These are phyloP conservation scores for Ammodramus savannarum DNA, from an alignment of 2,113 vertebrate genomes.

Conservation along the genomic window DNA sequence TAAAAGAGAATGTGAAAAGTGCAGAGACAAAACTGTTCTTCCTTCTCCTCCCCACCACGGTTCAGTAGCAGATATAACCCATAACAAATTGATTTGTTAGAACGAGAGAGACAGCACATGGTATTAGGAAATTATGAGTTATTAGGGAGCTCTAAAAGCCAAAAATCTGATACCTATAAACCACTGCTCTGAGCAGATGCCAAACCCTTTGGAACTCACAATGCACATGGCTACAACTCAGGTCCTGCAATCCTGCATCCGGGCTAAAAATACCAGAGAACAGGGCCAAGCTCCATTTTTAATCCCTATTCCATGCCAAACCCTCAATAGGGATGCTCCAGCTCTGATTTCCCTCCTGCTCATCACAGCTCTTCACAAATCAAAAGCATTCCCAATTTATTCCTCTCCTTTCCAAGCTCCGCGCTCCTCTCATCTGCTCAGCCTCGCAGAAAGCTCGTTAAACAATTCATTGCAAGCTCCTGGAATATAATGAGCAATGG, in stretches of 20 bases:
- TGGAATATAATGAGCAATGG: background rate
- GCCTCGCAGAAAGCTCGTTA: conserved; percentile 4
- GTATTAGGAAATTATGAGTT: conserved; percentile 27
- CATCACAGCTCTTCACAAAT: background rate
- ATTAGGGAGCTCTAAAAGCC: conserved; percentile 4
- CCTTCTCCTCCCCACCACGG: background rate
- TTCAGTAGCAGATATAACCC: background rate
- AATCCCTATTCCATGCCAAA: background rate
- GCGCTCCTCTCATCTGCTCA: background rate
- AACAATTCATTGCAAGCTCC: background rate
- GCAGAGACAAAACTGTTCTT: background rate
- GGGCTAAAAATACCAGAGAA: background rate
- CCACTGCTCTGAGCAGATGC: background rate
- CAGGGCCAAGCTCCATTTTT: background rate
- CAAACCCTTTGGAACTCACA: background rate
- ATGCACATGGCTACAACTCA: fast-evolving
- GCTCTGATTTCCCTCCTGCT: background rate
- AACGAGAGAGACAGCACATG: background rate
- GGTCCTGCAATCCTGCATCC: background rate
- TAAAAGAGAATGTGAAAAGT: background rate
- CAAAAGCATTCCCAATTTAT: background rate
- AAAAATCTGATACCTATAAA: background rate
- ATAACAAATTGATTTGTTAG: conserved; percentile 23
- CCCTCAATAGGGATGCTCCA: background rate
- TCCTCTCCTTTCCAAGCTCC: background rate